Conservation (phyloP, 2,113 vertebrate genomes). For the Alectura lathami region DNA sequence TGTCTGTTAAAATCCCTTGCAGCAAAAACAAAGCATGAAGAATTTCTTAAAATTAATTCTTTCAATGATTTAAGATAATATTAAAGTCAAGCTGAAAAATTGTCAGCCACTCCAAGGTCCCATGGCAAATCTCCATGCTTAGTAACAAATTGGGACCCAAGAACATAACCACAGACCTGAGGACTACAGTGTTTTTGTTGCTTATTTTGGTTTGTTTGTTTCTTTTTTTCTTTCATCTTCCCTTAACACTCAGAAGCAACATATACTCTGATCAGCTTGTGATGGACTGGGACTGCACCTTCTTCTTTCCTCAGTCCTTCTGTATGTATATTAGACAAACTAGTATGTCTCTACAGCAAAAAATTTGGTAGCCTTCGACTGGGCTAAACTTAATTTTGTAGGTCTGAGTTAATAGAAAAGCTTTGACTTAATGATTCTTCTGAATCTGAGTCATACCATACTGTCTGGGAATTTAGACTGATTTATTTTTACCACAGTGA, state of each 20-base stretch:
- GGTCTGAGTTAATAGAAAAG: not conserved
- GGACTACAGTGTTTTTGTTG: not conserved
- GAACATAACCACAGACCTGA: not conserved
- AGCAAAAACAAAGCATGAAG: constrained; percentile 36
- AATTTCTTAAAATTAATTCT: constrained; percentile 49
- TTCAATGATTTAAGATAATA: constrained; percentile 30
- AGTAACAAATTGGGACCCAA: not conserved
- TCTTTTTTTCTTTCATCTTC: not conserved
- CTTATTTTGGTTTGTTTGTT: not conserved
- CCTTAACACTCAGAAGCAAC: not conserved
- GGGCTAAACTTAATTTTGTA: not conserved
- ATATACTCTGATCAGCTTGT: not conserved
- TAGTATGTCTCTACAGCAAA: not conserved
- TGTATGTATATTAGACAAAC: not conserved
- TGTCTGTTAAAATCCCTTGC: constrained; percentile 18
- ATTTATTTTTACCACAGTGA: not conserved
- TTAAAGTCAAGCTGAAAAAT: constrained; percentile 40
- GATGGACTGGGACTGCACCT: not conserved
- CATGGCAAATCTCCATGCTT: not conserved
- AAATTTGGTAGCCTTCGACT: not conserved
- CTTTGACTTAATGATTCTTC: not conserved
- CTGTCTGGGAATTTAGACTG: not conserved
- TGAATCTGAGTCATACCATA: not conserved
- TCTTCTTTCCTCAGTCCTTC: not conserved
- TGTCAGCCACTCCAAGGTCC: not conserved